Evolutionary conservation across 2,113 vertebrate species (phyloP).

Genomic region (Urocitellus parryii): DNA sequence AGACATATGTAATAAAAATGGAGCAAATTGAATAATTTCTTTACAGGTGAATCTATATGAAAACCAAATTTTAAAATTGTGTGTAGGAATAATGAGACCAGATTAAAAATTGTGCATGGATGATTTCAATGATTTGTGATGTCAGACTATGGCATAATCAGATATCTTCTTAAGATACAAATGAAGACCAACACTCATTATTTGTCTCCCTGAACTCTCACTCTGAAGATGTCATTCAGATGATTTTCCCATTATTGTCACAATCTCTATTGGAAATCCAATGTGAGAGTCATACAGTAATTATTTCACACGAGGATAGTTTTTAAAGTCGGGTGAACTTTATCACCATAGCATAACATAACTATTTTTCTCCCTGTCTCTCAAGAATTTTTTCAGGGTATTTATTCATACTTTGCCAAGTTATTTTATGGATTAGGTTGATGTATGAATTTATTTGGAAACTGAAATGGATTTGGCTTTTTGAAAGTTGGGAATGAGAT

Average conservation of each 20-base stretch:
- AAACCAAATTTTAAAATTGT: background rate
- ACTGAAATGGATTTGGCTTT: background rate
- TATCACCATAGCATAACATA: background rate
- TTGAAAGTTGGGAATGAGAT: background rate
- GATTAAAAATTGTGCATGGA: background rate
- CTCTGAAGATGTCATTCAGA: background rate
- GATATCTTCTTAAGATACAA: background rate
- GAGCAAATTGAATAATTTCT: background rate
- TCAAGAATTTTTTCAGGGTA: background rate
- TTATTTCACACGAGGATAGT: background rate
- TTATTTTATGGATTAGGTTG: background rate
- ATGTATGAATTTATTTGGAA: background rate
- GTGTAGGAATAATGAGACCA: background rate
- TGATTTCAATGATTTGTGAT: background rate
- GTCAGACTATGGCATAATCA: background rate
- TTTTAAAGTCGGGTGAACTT: background rate
- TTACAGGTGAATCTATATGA: background rate
- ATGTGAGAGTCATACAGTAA: background rate
- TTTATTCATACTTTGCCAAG: background rate
- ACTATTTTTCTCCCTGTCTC: background rate
- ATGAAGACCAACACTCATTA: background rate
- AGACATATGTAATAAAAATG: background rate
- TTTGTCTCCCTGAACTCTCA: background rate
- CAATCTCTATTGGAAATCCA: background rate
- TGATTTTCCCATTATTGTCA: background rate